Base-by-base conservation (phyloP, 2,113 vertebrate species). In the Phoenicopterus ruber region DNA sequence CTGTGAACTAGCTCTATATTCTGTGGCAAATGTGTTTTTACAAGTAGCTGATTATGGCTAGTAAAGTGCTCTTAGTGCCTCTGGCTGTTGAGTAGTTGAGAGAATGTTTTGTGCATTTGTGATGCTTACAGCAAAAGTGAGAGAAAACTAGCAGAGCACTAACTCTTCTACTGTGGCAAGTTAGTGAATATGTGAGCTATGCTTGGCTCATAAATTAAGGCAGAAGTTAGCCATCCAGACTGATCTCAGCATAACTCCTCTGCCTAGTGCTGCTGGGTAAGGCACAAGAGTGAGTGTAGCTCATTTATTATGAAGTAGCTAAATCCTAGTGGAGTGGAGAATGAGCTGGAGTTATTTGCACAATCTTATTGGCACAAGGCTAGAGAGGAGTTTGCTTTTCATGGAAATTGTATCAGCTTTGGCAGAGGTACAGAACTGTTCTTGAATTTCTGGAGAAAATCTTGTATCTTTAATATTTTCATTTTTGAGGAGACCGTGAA, bases 391-490 rank as follows among this genome's bases (percentile, higher is more conserved):
- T 92, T 89, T 79, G 47, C 77, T 97, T 97, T 96, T 96, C 55
- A 34, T 52, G 88, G 78, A 95, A 96, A 96, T 80, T 83, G 3
- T 86, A 78, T 88, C 73, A 91, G 52, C 93, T 92, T 97, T 97
- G 95, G 95, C 94, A 94, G 69, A 82, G 86, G 63, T 82, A 73
- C 15, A 81, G 61, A 76, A 71, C 65, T 94, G 91, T 85, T 97
- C 86, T 73, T 92, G 34, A 94, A 29, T 90, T 93, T 88, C 70
- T 62, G 61, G 49, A 55, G 59, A 40, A 71, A 81, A 38, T 76
- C 90, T 93, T 95, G 57, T 32, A 82, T 94, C 85, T 96, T 65
- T 71, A 96, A 86, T 95, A 83, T 65, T 97, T 97, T 92, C 49
- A 85, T 80, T 49, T 84, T 31, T 94, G 80, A 89, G 74, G 34